Percentiles rank a stretch among this genome's conserved stretches.
phyloP scores from a whole-genome alignment of 2,797 vertebrate species.

The Delichon dasypus region DNA sequence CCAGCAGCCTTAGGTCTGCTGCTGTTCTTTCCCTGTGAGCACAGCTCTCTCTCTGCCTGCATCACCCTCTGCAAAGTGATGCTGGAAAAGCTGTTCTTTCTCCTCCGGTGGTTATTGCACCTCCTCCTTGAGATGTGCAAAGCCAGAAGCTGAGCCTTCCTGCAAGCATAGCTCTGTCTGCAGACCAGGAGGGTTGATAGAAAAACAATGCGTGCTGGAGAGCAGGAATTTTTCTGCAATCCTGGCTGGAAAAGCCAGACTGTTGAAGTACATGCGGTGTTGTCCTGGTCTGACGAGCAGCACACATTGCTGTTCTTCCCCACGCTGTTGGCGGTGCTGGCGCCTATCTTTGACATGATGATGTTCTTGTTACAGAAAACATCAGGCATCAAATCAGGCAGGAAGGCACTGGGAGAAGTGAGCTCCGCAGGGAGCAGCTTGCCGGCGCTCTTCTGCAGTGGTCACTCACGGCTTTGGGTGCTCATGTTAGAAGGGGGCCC shows the following conservation, averaged over 20 bases:
- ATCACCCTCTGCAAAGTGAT: background rate
- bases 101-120: too few species aligned
- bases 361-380: background rate
- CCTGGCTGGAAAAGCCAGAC: background rate
- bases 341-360: rapidly evolving
- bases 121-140: background rate
- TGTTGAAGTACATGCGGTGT: background rate
- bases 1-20: background rate
- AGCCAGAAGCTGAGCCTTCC: background rate
- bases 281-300: background rate
- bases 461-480: background rate
- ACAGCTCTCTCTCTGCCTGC: background rate
- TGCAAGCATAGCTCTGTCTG: background rate
- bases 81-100: background rate
- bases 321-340: background rate
- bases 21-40: rapidly evolving
- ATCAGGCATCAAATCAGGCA: background rate
- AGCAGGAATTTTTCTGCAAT: background rate
- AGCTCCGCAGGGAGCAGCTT: background rate
- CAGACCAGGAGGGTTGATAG: background rate
- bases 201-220: rapidly evolving
- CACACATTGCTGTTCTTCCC: background rate
- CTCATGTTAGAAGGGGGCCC: background rate
- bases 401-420: background rate
- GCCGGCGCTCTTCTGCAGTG: background rate